Conservation (phyloP, 2,113 vertebrate genomes). For the Pedetes capensis region DNA sequence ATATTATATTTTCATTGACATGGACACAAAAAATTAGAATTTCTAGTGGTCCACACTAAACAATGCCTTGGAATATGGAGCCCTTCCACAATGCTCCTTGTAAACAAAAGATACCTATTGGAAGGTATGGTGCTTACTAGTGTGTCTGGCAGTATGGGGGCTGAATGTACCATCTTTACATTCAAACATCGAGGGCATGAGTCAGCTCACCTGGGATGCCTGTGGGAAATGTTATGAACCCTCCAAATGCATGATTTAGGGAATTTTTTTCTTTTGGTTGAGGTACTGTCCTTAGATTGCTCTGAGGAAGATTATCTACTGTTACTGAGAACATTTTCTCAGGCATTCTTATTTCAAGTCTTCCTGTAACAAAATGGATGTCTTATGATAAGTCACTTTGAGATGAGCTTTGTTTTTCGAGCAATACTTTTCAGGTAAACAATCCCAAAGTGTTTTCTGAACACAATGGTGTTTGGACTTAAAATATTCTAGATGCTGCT, state of each 20-base stretch:
- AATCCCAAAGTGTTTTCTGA: background rate
- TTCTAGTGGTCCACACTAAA: no score
- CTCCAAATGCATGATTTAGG: background rate
- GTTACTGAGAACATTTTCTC: background rate
- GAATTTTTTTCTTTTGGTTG: background rate
- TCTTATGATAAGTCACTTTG: background rate
- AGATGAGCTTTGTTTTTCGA: background rate
- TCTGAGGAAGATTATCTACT: background rate
- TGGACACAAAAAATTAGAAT: no score
- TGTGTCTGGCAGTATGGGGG: background rate
- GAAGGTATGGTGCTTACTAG: background rate
- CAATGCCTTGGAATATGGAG: background rate
- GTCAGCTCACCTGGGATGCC: background rate
- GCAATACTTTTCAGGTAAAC: background rate
- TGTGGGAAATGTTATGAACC: background rate
- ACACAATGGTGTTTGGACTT: background rate
- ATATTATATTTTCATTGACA: background rate
- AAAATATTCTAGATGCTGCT: background rate
- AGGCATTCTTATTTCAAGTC: background rate
- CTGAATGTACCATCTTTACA: background rate
- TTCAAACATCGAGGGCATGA: background rate
- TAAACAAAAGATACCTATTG: background rate
- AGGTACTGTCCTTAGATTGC: background rate
- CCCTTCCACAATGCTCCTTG: background rate
- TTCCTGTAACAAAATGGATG: background rate